Evolutionary conservation across 2,113 vertebrate genomes (phyloP).

Genomic region (Lethenteron camtschaticum): DNA sequence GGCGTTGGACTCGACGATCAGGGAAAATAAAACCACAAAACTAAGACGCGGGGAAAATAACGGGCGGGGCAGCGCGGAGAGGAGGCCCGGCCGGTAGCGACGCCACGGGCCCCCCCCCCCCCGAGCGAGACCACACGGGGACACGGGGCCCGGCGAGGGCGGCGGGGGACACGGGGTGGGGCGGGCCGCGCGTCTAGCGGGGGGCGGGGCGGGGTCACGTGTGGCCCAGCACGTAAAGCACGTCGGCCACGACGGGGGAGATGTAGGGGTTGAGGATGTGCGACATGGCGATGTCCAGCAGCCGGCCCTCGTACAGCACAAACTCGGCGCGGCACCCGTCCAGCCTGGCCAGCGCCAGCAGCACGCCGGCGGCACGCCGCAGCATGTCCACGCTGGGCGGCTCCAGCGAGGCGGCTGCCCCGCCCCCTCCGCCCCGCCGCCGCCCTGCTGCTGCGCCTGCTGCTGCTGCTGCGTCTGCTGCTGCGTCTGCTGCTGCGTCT

Average conservation of each 20-base stretch:
- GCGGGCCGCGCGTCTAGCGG: neutral
- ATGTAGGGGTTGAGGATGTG: constrained; percentile 97
- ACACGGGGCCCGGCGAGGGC: neutral
- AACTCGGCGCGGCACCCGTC: constrained; percentile 98
- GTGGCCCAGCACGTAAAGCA: constrained; percentile 99
- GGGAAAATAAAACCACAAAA: too few relatives aligned
- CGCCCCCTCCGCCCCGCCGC: constrained; percentile 54
- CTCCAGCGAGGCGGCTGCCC: constrained; percentile 82
- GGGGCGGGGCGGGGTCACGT: constrained; percentile 62
- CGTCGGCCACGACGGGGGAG: constrained; percentile 96
- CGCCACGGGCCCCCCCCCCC: neutral
- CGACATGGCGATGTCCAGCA: constrained; percentile 96
- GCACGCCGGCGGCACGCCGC: constrained; percentile 76
- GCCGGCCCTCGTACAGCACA: constrained; percentile 93
- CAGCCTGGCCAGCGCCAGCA: constrained; percentile 91
- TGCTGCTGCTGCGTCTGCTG: too few relatives aligned
- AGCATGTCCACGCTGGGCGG: constrained; percentile 99
- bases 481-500: constrained; percentile 75
- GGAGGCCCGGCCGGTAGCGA: neutral
- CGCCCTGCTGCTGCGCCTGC: too few relatives aligned
- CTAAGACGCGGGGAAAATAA: neutral
- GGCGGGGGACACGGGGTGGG: neutral
- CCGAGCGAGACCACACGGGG: neutral
- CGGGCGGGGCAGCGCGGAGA: neutral
- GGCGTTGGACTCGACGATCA: too few relatives aligned